Conservation (phyloP, 1,140 invertebrate genomes). For the Pseudomyrmex concolor region DNA sequence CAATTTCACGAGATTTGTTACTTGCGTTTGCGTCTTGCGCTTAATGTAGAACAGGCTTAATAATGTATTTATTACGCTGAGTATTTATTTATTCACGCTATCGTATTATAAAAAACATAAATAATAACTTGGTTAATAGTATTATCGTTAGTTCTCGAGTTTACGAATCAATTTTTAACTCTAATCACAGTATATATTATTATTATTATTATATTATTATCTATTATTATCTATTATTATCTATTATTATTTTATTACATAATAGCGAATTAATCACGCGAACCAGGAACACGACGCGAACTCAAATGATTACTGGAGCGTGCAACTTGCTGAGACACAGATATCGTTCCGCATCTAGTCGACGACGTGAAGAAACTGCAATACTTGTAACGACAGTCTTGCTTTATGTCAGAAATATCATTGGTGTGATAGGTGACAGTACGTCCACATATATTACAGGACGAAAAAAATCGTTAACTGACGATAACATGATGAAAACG, state of each 20-base stretch:
- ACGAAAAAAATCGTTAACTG: neutral
- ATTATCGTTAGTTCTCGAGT: neutral
- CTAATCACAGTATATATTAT: constrained; percentile 27
- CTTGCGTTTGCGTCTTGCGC: too few species aligned
- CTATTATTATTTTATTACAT: constrained; percentile 72
- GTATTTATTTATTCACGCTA: too few species aligned
- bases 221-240: constrained; percentile 55
- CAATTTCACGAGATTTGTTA: too few species aligned
- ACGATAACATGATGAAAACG: neutral
- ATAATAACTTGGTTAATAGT: neutral
- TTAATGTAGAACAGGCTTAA: too few species aligned
- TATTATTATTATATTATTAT: constrained; percentile 68
- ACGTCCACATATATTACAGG: neutral
- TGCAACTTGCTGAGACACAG: constrained; percentile 53
- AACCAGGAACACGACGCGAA: constrained; percentile 42
- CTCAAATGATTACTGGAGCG: constrained; percentile 75
- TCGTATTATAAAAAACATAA: too few species aligned
- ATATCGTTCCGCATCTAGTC: neutral
- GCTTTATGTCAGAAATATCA: neutral
- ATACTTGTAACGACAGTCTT: neutral
- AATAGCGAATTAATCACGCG: constrained; percentile 75
- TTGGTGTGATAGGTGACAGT: neutral
- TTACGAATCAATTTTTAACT: neutral
- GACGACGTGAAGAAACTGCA: neutral
- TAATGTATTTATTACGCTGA: too few species aligned